Evolutionary conservation across 2,888 invertebrate genomes (phyloP).

Genomic region (Cancer borealis): DNA sequence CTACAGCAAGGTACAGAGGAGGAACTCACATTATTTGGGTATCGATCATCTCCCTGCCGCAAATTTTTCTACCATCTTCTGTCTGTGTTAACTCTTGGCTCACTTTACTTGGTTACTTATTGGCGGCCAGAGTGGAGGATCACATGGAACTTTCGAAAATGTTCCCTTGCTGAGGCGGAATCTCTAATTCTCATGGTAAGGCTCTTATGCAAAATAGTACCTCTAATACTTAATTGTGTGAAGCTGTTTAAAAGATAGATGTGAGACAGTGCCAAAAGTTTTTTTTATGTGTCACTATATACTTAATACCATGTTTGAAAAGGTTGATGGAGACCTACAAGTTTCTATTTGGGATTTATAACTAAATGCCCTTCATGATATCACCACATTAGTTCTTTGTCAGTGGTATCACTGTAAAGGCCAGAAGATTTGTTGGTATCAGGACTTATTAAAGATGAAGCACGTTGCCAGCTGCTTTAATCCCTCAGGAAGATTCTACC

Average conservation of each 20-base stretch:
- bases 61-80: conserved; percentile 61
- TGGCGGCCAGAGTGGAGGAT: conserved; percentile 76
- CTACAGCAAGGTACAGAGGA: conserved; percentile 64
- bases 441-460: too few relatives aligned
- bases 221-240: neutral
- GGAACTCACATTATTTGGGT: conserved; percentile 57
- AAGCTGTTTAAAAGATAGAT: neutral
- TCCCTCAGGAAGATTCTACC: too few relatives aligned
- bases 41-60: conserved; percentile 31
- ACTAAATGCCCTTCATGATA: too few relatives aligned
- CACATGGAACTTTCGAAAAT: conserved; percentile 56
- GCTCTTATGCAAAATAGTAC: neutral
- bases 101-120: conserved; percentile 65
- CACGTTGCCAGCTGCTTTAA: too few relatives aligned
- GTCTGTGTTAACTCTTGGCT: conserved; percentile 61
- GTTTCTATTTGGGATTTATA: too few relatives aligned
- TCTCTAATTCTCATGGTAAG: conserved; percentile 67
- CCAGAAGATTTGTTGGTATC: too few relatives aligned
- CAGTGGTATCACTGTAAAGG: too few relatives aligned
- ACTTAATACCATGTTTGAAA: neutral
- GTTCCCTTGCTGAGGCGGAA: conserved; percentile 61
- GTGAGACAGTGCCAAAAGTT: neutral
- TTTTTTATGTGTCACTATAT: neutral
- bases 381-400: too few relatives aligned
- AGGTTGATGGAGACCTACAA: too few relatives aligned